Base-by-base conservation (phyloP, 1,140 invertebrate genomes). In the Hypothenemus hampei region DNA sequence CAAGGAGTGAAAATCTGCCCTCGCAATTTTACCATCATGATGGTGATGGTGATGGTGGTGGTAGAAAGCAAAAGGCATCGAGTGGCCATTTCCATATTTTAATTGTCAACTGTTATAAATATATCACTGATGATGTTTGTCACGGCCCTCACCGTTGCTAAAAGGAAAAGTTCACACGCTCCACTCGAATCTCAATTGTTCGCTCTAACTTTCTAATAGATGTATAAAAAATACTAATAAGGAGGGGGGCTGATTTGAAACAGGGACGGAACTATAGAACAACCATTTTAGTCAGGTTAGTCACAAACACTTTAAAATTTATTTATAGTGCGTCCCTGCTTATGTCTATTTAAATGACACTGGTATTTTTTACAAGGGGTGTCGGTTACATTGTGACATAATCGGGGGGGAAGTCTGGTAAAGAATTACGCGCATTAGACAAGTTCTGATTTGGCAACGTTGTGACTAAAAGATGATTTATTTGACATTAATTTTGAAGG, bases 271-370 rank as follows among this genome's bases (percentile, higher is more conserved):
- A 5, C 43, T 7, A 24, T 23, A 8, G 15, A 46, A 8, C 3
- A 15, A 15, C 18, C 10, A 10, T n/a, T 31, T 3, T 20, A 20
- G 2, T 43, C 8, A 21, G 6, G 35, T 37, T 37, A 37, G 11
- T 37, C 10, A n/a, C n/a, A n/a, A n/a, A n/a, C n/a, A n/a, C n/a
- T n/a, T n/a, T 11, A 43, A 43, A 43, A 21, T 21, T 43, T 20
- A 11, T 7, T 7, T 35, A 11, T 16, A 53, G 26, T 31, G 18
- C 50, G 4, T 11, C 22, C 24, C 50, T 53, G 50, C n/a, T 6
- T 60, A 59, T 53, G 58, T 66, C 62, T 61, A 61, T 65, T 64
- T 58, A 65, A 64, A 58, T 64, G 60, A 64, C 61, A 62, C 64
- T 57, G 60, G 53, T 60, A 57, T 51, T 56, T 60, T 63, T 62